Percentiles rank a stretch among this genome's conserved stretches.
phyloP scores from a whole-genome alignment of 2,888 invertebrate genomes.

The Tenthredo mesomela region DNA sequence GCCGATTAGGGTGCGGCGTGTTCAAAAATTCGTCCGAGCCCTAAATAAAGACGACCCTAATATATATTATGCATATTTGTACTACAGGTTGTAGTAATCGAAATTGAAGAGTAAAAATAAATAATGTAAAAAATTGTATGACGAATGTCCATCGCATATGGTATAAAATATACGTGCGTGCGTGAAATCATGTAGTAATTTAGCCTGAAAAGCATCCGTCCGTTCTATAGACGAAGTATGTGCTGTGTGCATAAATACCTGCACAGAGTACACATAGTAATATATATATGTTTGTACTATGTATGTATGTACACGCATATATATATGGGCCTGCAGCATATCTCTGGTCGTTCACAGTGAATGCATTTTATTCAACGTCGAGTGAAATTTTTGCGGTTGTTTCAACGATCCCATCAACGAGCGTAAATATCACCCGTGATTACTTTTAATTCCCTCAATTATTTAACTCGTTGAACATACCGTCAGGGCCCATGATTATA shows the following conservation, averaged over 20 bases:
- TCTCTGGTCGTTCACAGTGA: conserved; percentile 5
- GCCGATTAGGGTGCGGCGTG: no score
- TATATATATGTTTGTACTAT: not conserved
- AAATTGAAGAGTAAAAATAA: not conserved
- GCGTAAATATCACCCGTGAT: conserved; percentile 71
- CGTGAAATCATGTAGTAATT: conserved; percentile 45
- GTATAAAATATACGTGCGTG: conserved; percentile 31
- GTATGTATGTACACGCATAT: not conserved
- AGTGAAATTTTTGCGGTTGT: conserved; percentile 71
- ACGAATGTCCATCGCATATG: not conserved
- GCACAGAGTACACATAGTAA: not conserved
- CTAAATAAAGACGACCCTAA: no score
- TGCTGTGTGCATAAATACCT: not conserved
- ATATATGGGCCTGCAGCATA: not conserved
- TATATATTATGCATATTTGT: no score
- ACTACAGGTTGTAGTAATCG: not conserved
- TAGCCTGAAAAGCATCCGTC: conserved; percentile 41
- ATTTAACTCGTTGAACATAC: conserved; percentile 54
- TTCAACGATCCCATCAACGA: conserved; percentile 66
- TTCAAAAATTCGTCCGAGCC: no score
- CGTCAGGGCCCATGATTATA: conserved; percentile 44
- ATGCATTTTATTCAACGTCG: conserved; percentile 59
- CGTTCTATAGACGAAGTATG: conserved; percentile 20
- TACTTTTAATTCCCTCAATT: conserved; percentile 74
- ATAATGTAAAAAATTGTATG: not conserved